Evolutionary conservation across 2,888 invertebrate species (phyloP), one percentile per base, ranked within the genome.

Genomic region (Sphinx pinastri): DNA sequence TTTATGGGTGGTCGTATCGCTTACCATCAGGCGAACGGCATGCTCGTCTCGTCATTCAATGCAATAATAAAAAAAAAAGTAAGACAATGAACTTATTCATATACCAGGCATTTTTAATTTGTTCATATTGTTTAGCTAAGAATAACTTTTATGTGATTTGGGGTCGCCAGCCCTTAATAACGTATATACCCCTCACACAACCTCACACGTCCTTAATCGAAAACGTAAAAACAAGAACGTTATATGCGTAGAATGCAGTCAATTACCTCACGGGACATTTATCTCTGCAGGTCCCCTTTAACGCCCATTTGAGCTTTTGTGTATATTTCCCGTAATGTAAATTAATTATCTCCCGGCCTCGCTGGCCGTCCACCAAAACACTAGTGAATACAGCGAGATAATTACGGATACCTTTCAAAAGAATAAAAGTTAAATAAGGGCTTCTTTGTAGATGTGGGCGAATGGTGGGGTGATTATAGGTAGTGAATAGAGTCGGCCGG

Each of bases 311-410:
- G 74, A 75, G 75, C 76, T 78, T 72, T 82, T 84, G 84, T 82
- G 82, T 82, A 82, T 79, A 75, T 76, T 77, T 71, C 72, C 69
- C 73, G 77, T 82, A 81, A 84, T 84, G 80, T 79, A 81, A 84
- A 84, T 83, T 82, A 84, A 83, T 84, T 83, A 84, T 82, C 77
- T 71, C 59, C 72, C 69, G 72, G 71, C 60, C 73, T 25, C 31
- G 68, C 71, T 68, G 73, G 72, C 72, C 73, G 71, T 73, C 75
- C 71, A 73, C 68, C 57, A 54, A 58, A 73, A 73, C 75, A 79
- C 76, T 75, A 77, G 54, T 45, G 54, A 63, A 80, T 72, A 79
- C 78, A 71, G 69, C 59, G 70, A 71, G 74, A 78, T 80, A 72
- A 78, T 79, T 79, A 72, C 72, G 75, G 70, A 78, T 76, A 78